Evolutionary conservation across 2,888 invertebrate genomes (phyloP), one percentile per base, ranked within the genome.

Genomic region (Scrobipalpa atriplicella): DNA sequence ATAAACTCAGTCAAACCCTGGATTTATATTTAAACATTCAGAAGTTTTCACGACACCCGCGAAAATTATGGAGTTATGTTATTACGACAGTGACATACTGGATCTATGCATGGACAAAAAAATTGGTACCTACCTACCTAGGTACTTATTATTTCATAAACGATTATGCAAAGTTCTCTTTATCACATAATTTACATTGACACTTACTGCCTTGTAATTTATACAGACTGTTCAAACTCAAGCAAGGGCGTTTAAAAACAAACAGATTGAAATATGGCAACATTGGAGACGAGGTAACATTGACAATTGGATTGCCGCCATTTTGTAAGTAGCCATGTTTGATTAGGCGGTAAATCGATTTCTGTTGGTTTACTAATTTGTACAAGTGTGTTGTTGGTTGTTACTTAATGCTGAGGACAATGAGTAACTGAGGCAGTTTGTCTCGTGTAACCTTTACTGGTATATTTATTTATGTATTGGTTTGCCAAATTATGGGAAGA

Each of bases 261-360:
- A 43, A 62, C 62, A 62, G 47, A 47, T 62, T 47, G 62, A 47
- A 62, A 62, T 62, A 62, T 47, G 62, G 47, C 47, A 69, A 62
- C 72, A 76, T 74, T 76, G 74, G 58, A 62, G 38, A 69, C 16
- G 58, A 38, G 36, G 71, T 73, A 75, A 74, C 72, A 77, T 76
- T 76, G 74, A 65, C 64, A 51, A 69, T 64, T 61, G 66, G 65
- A 65, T 70, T 68, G 58, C 52, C 65, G 58, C 64, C 62, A 67
- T 65, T 61, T 58, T 66, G 61, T 47, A 19, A 16, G 62, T 54
- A 41, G 71, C 66, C 47, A 52, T 68, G 69, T 62, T 63, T 63
- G 41, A 62, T 54, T 64, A 43, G 64, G 56, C 52, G 61, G 66
- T 60, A 67, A 67, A 69, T 70, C 66, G 56, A 62, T 52, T 66